Evolutionary conservation across 2,888 invertebrate species (phyloP).

Genomic region (Xestoiulus laeticollis): DNA sequence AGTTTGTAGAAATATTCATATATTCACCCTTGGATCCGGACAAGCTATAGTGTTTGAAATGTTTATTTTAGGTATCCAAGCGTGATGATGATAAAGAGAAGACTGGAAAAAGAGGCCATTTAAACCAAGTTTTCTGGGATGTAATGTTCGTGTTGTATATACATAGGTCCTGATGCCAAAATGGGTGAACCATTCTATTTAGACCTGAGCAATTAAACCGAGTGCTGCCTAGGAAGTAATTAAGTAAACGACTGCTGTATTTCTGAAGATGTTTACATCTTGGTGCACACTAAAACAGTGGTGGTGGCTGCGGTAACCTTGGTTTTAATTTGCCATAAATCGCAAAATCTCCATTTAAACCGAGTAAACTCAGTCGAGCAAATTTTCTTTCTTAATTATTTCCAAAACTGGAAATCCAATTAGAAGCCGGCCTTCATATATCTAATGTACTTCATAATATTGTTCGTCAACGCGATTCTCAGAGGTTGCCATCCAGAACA

Average conservation of each 20-base stretch:
- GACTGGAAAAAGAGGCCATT: too few species aligned
- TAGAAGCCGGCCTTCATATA: not conserved
- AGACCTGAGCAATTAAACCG: not conserved
- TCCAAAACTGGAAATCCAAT: constrained; percentile 5
- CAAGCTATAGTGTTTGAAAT: not conserved
- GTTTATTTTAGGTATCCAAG: not conserved
- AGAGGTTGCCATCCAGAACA: not conserved
- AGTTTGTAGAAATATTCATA: too few species aligned
- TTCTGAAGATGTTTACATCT: constrained; percentile 32
- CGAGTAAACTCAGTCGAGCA: not conserved
- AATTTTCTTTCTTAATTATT: constrained; percentile 7
- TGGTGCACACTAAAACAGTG: not conserved
- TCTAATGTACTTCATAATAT: not conserved
- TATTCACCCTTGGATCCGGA: too few species aligned
- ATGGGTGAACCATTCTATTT: not conserved
- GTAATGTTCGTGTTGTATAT: not conserved
- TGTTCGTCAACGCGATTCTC: not conserved
- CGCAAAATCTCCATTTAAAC: not conserved
- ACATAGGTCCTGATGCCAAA: not conserved
- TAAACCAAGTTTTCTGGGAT: not conserved
- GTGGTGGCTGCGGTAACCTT: constrained; percentile 20
- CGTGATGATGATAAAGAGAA: not conserved
- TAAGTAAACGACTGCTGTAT: not conserved
- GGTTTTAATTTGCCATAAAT: constrained; percentile 9
- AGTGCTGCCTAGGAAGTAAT: constrained; percentile 8